phyloP scores from a whole-genome alignment of 2,888 invertebrate genomes.

The Heliconius erato region DNA sequence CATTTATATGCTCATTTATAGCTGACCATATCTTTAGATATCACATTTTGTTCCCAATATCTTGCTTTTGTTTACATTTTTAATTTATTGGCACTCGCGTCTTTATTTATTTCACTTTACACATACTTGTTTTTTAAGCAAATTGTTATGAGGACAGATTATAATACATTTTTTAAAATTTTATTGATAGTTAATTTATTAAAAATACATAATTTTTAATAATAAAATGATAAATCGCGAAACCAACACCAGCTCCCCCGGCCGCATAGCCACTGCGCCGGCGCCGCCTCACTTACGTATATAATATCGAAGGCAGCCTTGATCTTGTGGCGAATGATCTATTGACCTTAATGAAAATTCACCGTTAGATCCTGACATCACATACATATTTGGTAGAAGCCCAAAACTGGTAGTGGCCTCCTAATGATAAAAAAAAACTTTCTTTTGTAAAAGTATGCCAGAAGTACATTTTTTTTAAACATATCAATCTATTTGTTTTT shows the following conservation, averaged over 20 bases:
- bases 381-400: not conserved
- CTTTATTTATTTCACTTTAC: not conserved
- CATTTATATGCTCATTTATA: not conserved
- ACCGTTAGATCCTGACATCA: conserved; percentile 12
- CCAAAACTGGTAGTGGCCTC: not conserved
- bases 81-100: not conserved
- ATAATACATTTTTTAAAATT: not conserved
- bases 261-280: conserved; percentile 15
- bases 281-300: conserved; percentile 20
- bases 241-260: conserved; percentile 11
- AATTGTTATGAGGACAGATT: not conserved
- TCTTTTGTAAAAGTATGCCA: not conserved
- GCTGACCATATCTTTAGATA: not conserved
- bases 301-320: conserved; percentile 16
- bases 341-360: conserved; percentile 1
- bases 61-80: conserved; percentile 5
- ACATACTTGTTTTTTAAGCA: not conserved
- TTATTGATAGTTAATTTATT: not conserved
- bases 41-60: not conserved
- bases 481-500: not conserved
- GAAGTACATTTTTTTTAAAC: not conserved
- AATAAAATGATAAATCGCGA: not conserved
- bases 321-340: conserved; percentile 19
- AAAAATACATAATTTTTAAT: not conserved
- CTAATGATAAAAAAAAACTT: not conserved